phyloP scores from a whole-genome alignment of 2,797 vertebrate species.

The Poliocrania exsul region DNA sequence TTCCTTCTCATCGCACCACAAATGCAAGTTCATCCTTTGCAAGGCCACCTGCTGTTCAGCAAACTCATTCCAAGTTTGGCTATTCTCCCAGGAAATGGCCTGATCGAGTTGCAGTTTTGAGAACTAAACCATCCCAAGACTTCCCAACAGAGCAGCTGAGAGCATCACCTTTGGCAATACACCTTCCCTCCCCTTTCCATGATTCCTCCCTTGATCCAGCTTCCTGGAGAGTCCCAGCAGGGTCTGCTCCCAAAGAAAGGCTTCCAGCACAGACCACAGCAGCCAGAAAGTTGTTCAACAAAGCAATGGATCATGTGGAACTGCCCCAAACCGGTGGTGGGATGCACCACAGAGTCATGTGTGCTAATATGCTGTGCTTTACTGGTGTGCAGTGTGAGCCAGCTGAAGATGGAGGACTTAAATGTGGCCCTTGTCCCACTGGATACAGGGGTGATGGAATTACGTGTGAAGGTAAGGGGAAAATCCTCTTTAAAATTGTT shows the following conservation, averaged over 20 bases:
- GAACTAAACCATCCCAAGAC: slow-evolving; percentile 20
- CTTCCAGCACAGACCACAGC: not conserved
- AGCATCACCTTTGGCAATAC: not conserved
- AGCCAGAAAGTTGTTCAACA: not conserved
- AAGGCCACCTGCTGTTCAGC: not conserved
- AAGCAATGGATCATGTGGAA: not conserved
- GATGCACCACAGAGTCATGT: not conserved
- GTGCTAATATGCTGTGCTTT: slow-evolving; percentile 72
- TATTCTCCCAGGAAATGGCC: not conserved
- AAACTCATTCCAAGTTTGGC: not conserved
- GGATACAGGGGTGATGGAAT: slow-evolving; percentile 80
- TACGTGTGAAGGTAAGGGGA: slow-evolving; percentile 78
- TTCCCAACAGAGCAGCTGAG: slow-evolving; percentile 28
- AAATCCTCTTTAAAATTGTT: not conserved
- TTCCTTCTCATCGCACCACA: not conserved
- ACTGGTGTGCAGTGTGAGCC: slow-evolving; percentile 72
- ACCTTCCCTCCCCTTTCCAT: slow-evolving; percentile 23
- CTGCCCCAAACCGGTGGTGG: not conserved
- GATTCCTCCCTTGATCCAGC: slow-evolving; percentile 58
- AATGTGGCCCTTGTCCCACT: slow-evolving; percentile 79
- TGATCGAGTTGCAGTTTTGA: not conserved
- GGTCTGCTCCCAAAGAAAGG: not conserved
- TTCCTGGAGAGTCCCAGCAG: not conserved
- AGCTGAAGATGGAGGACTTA: not conserved
- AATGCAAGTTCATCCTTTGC: not conserved